Conservation (phyloP, 1,140 invertebrate genomes). For the Lepidurus apus region DNA sequence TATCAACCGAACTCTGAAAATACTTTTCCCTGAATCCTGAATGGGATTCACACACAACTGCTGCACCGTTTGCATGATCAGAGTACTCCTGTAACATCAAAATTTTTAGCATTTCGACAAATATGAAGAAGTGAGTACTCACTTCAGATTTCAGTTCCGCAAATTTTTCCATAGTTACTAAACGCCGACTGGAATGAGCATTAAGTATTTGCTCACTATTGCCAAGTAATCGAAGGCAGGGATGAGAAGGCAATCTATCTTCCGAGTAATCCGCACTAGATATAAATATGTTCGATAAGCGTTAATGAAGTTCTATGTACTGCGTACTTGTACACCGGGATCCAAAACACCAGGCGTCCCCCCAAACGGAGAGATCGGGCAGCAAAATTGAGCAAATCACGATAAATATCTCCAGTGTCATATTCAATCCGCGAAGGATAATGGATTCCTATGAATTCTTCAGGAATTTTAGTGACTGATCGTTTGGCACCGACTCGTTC, state of each 20-base stretch:
- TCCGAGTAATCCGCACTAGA: conserved; percentile 66
- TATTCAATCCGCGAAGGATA: conserved; percentile 86
- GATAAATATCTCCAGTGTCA: conserved; percentile 68
- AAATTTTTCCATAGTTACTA: conserved; percentile 83
- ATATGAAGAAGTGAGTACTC: conserved; percentile 16
- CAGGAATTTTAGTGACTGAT: conserved; percentile 51
- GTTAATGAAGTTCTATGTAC: neutral
- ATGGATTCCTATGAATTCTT: conserved; percentile 60
- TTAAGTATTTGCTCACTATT: conserved; percentile 83
- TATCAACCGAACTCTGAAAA: conserved; percentile 4
- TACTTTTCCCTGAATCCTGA: conserved; percentile 26
- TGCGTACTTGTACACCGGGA: conserved; percentile 71
- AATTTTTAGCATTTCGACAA: neutral
- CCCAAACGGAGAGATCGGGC: conserved; percentile 65
- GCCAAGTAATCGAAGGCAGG: conserved; percentile 65
- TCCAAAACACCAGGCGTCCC: conserved; percentile 83
- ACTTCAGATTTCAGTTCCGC: conserved; percentile 44
- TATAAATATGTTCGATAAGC: conserved; percentile 40
- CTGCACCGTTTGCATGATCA: neutral
- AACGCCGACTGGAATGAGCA: conserved; percentile 66
- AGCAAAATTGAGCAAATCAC: conserved; percentile 76
- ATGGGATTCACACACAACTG: neutral
- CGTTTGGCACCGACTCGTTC: conserved; percentile 67
- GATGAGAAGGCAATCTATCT: conserved; percentile 68
- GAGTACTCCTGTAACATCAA: neutral